These are phyloP conservation scores for Colistium nudipinnis DNA, from an alignment of 2,113 vertebrate species.

Conservation along the genomic window DNA sequence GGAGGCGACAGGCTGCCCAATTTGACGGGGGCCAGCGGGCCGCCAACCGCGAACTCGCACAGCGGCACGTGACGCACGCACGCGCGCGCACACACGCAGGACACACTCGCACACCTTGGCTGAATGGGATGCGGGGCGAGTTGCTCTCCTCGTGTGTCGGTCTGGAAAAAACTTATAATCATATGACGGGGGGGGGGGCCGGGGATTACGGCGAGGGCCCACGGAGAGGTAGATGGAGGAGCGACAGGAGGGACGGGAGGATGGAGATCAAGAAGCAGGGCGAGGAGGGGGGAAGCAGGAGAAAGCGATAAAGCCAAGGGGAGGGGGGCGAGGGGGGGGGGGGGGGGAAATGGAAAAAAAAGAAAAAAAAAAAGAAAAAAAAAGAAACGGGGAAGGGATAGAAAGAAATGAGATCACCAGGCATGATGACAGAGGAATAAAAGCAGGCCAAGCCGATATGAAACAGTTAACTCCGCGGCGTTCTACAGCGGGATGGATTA, in stretches of 20 bases:
- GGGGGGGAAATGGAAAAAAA: not conserved
- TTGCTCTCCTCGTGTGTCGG: constrained; percentile 63
- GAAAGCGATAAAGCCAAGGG: constrained; percentile 37
- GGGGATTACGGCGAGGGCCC: constrained; percentile 53
- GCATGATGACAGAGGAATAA: constrained; percentile 40
- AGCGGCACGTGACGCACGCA: constrained; percentile 45
- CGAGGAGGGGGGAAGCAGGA: not conserved
- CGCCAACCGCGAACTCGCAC: constrained; percentile 66
- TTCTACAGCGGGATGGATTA: constrained; percentile 76
- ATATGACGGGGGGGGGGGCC: too few species aligned
- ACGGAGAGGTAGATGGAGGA: constrained; percentile 64
- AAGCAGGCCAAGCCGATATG: constrained; percentile 38
- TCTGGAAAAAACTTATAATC: constrained; percentile 65
- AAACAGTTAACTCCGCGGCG: constrained; percentile 74
- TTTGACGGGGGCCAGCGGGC: constrained; percentile 54
- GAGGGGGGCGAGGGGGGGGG: constrained; percentile 17
- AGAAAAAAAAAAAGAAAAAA: constrained; percentile 16
- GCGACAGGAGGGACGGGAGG: constrained; percentile 37
- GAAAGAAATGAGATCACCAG: constrained; percentile 44
- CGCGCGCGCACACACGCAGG: constrained; percentile 31
- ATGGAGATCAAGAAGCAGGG: constrained; percentile 30
- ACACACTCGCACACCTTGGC: constrained; percentile 33
- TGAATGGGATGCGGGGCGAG: constrained; percentile 43
- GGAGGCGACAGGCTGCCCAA: constrained; percentile 76
- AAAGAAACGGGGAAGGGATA: constrained; percentile 13